Base-by-base conservation (phyloP, 1,140 invertebrate species). In the Drosophila micromelanica region DNA sequence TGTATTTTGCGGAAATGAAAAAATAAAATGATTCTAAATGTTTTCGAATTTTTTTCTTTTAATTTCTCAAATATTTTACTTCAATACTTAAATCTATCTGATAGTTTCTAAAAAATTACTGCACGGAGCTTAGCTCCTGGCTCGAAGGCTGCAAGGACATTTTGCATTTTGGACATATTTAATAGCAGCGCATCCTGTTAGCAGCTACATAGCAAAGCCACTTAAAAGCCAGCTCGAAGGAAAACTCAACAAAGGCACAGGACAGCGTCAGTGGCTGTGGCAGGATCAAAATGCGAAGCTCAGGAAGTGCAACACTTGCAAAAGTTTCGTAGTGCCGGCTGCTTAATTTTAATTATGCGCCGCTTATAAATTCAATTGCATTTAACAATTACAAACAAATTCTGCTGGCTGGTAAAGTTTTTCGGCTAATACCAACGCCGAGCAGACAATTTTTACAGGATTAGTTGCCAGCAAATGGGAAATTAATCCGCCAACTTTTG, bases 301-400 rank as follows among this genome's bases (percentile, higher is more conserved):
- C 69, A 70, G 75, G 76, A 87, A 78, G 65, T 78, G 78, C 79
- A 78, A 82, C 63, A 79, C 68, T 89, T 69, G 78, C 78, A 60
- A 71, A 87, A 89, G 71, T 86, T 87, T 78, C 57, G 49, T 46
- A 38, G 74, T 71, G 79, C 75, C 72, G 80, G 75, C 79, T 77
- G 81, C 68, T 73, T 89, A 87, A 87, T 87, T 87, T 87, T 87
- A 87, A 87, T 87, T 87, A 87, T 89, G 82, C 79, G 57, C 65
- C 71, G 82, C 84, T 87, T 87, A 87, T 82, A 87, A 87, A 87
- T 87, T 87, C 82, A 87, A 87, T 87, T 87, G 76, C 82, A 69
- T 82, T 87, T 89, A 87, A 87, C 82, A 87, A 87, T 87, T 89
- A 77, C 79, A 80, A 86, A 73, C 68, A 59, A 76, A 61, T 84